A percentile compares a stretch with the other conserved stretches of the same genome.
Evolutionary conservation across 2,113 vertebrate genomes (phyloP).

Genomic region (Uropsilus gracilis): DNA sequence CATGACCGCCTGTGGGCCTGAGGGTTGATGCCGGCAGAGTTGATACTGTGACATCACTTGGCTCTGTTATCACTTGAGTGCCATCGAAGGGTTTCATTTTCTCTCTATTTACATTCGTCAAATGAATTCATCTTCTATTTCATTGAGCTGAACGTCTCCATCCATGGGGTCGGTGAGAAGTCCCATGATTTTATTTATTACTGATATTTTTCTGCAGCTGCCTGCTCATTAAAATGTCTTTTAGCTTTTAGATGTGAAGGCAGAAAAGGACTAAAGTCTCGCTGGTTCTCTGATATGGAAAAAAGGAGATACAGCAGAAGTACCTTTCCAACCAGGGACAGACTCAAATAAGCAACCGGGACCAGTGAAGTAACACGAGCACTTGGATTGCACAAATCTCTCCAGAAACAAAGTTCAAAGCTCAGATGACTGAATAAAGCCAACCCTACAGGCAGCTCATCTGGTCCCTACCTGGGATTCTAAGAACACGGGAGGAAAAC

Average conservation of each 20-base stretch:
- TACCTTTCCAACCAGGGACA: too few relatives aligned
- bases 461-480: neutral
- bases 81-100: constrained; percentile 2
- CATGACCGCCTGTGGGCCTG: neutral
- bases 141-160: constrained; percentile 44
- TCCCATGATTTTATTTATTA: constrained; percentile 44
- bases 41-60: neutral
- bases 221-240: constrained; percentile 62
- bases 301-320: neutral
- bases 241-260: constrained; percentile 49
- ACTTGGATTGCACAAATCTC: neutral
- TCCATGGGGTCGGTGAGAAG: neutral
- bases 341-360: fast-evolving
- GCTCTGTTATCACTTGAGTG: neutral
- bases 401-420: neutral
- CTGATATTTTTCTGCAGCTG: neutral
- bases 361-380: fast-evolving
- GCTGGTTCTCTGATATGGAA: neutral
- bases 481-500: neutral
- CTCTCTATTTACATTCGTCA: constrained; percentile 57
- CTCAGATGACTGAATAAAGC: neutral
- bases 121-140: constrained; percentile 68
- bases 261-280: constrained; percentile 50
- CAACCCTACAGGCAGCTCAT: neutral
- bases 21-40: neutral